Conservation (phyloP, 2,888 invertebrate genomes). For the Habrosyne pyritoides region DNA sequence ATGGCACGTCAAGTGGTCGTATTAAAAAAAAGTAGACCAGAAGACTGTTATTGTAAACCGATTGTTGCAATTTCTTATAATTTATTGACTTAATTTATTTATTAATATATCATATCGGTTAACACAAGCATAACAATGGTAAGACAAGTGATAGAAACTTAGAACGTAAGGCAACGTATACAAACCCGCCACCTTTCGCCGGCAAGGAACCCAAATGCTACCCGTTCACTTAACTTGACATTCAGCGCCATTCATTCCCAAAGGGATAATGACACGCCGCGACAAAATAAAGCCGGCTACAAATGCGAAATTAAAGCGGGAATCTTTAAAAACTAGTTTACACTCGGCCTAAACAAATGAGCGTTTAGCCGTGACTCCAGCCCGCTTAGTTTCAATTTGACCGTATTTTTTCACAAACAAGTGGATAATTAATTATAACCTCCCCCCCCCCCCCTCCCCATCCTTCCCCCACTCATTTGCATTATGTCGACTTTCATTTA, state of each 20-base stretch:
- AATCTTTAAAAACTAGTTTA: conserved; percentile 38
- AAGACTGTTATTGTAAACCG: no score
- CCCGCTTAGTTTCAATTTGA: conserved; percentile 42
- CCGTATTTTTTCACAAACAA: conserved; percentile 44
- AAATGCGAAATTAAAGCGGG: conserved; percentile 26
- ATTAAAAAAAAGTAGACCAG: no score
- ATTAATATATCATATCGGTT: no score
- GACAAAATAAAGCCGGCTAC: conserved; percentile 17
- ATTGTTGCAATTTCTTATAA: no score
- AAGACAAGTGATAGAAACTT: not conserved
- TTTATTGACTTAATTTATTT: no score
- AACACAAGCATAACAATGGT: not conserved
- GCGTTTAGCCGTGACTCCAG: conserved; percentile 26
- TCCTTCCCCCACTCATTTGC: no score
- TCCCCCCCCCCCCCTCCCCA: no score
- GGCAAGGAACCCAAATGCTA: not conserved
- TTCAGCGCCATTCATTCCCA: not conserved
- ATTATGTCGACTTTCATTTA: conserved; percentile 37
- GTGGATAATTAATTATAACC: conserved; percentile 60
- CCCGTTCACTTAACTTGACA: not conserved
- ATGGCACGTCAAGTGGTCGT: no score
- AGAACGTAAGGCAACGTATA: not conserved
- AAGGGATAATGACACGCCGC: conserved; percentile 11
- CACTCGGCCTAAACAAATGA: conserved; percentile 38
- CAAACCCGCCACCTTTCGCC: not conserved